Evolutionary conservation across 1,140 invertebrate species (phyloP).

Genomic region (Brachionus plicatilis): DNA sequence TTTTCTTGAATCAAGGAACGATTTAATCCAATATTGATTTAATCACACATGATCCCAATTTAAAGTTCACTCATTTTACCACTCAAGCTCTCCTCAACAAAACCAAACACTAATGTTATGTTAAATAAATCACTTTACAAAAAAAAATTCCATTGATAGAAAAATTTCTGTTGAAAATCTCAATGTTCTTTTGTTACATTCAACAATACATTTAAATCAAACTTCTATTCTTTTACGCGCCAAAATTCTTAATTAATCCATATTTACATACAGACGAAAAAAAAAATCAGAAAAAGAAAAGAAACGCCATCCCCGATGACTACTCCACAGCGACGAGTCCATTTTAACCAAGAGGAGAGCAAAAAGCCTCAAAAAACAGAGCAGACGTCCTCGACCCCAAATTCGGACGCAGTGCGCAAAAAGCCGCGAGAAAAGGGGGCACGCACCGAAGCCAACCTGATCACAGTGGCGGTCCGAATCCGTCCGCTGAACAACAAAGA

Average conservation of each 20-base stretch:
- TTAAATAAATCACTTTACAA: no score
- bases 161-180: no score
- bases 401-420: neutral
- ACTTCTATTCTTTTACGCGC: neutral
- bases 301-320: neutral
- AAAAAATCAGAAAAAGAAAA: neutral
- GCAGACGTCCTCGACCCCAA: neutral
- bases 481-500: constrained; percentile 45
- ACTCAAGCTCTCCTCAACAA: no score
- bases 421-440: neutral
- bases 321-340: neutral
- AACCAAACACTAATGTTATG: no score
- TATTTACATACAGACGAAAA: neutral
- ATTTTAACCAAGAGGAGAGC: neutral
- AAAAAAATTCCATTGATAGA: neutral
- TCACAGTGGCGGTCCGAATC: constrained; percentile 52
- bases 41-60: no score
- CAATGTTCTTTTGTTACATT: neutral
- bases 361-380: neutral
- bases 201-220: neutral
- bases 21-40: no score
- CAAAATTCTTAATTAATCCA: neutral
- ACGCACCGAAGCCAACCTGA: constrained; percentile 35
- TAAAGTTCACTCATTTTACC: no score
- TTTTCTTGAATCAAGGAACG: no score